Percentiles rank a stretch among this genome's conserved stretches.
Evolutionary conservation across 2,888 invertebrate species (phyloP).

Genomic region (Synergus umbraculus): DNA sequence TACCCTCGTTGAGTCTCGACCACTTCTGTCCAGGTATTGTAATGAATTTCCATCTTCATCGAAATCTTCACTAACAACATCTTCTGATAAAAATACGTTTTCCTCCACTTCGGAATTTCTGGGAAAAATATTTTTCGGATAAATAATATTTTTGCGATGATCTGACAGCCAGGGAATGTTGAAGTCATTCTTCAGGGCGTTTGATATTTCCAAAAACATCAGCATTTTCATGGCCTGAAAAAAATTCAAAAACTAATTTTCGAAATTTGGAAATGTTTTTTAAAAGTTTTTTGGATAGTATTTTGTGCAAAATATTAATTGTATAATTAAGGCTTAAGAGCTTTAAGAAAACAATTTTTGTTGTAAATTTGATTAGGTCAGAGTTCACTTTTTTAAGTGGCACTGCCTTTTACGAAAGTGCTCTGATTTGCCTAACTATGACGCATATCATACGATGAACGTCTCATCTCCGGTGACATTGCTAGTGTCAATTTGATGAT

Average conservation of each 20-base stretch:
- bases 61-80: not conserved
- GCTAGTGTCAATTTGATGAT: constrained; percentile 27
- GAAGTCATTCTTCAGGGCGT: not conserved
- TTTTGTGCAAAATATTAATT: not conserved
- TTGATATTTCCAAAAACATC: not conserved
- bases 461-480: constrained; percentile 25
- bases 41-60: constrained; percentile 2
- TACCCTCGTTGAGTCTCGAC: constrained; percentile 15
- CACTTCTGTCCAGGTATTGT: not conserved
- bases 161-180: not conserved
- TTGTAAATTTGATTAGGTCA: constrained; percentile 1
- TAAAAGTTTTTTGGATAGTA: no score
- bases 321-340: not conserved
- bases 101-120: not conserved
- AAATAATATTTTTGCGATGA: not conserved
- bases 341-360: not conserved
- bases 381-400: not conserved
- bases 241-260: not conserved
- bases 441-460: constrained; percentile 6
- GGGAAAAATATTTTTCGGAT: not conserved
- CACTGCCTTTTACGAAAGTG: not conserved
- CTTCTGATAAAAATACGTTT: not conserved
- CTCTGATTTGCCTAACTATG: constrained; percentile 23
- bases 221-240: not conserved
- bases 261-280: no score